These are phyloP conservation scores for Mastacembelus armatus DNA, from an alignment of 2,797 vertebrate species.

Conservation along the genomic window DNA sequence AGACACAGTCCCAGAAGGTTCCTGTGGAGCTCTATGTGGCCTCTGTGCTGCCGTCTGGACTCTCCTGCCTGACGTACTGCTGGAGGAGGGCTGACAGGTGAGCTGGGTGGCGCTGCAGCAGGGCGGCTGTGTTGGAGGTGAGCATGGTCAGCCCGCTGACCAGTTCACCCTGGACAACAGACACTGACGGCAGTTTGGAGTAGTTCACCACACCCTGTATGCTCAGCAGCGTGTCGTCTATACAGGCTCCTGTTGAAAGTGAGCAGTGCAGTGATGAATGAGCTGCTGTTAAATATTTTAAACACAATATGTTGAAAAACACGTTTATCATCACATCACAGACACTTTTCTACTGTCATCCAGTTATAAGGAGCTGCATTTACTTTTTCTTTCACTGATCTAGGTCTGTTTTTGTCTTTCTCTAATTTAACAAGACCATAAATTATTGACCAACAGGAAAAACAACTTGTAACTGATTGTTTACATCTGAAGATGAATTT, in stretches of 20 bases:
- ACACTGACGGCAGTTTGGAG: slow-evolving; percentile 87
- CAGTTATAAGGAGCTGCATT: no score
- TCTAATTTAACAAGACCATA: no score
- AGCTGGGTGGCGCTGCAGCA: slow-evolving; percentile 85
- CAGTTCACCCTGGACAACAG: slow-evolving; percentile 82
- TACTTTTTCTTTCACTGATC: no score
- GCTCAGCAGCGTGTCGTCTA: slow-evolving; percentile 91
- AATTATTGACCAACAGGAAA: no score
- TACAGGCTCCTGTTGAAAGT: slow-evolving; percentile 85
- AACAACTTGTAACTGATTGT: no score
- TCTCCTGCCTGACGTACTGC: slow-evolving; percentile 84
- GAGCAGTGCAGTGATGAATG: neutral
- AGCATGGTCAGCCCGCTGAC: slow-evolving; percentile 85
- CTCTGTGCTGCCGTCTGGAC: neutral
- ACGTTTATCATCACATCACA: no score
- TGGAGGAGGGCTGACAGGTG: slow-evolving; percentile 87
- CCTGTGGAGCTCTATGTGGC: slow-evolving; percentile 49
- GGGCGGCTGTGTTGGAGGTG: slow-evolving; percentile 78
- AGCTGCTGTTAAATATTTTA: neutral
- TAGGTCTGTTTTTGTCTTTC: no score
- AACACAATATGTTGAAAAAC: no score
- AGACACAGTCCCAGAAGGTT: slow-evolving; percentile 27
- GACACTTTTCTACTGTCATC: no score
- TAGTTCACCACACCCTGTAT: slow-evolving; percentile 86
- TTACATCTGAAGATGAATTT: no score